Conservation (phyloP, 92 coral and sea anemone species). For the Umimayanthus kanabou region DNA sequence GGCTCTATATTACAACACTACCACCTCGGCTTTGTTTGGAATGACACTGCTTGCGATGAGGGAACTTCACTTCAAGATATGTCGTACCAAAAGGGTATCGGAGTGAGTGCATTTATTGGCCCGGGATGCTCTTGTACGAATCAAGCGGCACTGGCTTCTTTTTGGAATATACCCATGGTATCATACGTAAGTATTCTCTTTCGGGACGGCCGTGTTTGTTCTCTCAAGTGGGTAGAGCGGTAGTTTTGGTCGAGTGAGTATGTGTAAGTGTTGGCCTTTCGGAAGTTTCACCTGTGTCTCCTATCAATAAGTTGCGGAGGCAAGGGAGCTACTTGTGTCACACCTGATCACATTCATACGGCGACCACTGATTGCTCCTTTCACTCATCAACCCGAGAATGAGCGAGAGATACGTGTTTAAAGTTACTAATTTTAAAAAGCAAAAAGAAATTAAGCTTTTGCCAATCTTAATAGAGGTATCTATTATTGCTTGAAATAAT, state of each 20-base stretch:
- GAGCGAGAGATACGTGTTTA: background rate
- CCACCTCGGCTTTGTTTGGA: conserved; percentile 57
- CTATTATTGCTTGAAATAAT: background rate
- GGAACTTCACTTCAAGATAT: conserved; percentile 44
- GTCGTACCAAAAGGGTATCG: conserved; percentile 45
- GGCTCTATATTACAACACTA: conserved; percentile 47
- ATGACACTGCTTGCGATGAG: conserved; percentile 42
- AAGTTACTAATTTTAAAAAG: background rate
- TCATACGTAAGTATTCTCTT: conserved; percentile 84
- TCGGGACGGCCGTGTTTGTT: conserved; percentile 6
- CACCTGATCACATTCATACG: background rate
- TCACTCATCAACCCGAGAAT: too few species aligned
- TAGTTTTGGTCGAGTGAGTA: background rate
- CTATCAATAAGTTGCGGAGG: background rate
- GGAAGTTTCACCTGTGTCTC: background rate
- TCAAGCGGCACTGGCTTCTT: conserved; percentile 76
- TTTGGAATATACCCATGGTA: conserved; percentile 76
- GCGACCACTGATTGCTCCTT: background rate
- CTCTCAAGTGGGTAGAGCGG: background rate
- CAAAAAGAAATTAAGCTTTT: too few species aligned
- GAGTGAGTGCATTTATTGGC: conserved; percentile 77
- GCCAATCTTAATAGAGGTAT: too few species aligned
- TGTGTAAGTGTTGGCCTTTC: background rate
- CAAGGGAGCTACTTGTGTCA: background rate
- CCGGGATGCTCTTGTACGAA: conserved; percentile 83